These are phyloP conservation scores for Argyresthia goedartella DNA, from an alignment of 2,888 invertebrate species.

Conservation along the genomic window DNA sequence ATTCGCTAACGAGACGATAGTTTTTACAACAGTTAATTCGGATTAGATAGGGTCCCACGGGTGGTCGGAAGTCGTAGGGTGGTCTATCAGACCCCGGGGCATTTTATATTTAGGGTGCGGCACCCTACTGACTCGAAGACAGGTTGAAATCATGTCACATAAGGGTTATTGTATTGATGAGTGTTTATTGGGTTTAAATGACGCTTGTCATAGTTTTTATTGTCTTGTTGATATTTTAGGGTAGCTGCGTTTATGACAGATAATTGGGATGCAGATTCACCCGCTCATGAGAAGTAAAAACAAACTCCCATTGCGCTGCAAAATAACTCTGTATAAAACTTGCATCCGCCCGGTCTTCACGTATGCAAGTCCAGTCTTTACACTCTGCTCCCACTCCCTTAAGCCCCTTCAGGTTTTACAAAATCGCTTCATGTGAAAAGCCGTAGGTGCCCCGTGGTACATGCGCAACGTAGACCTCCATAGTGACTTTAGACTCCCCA, in stretches of 20 bases:
- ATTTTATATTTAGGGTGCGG: constrained; percentile 13
- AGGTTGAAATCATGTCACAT: constrained; percentile 15
- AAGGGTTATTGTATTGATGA: constrained; percentile 18
- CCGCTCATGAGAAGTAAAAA: too few species aligned
- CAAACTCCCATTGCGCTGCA: too few species aligned
- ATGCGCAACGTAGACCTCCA: too few species aligned
- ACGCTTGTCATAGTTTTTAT: background rate
- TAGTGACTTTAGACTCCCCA: too few species aligned
- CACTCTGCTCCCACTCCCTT: too few species aligned
- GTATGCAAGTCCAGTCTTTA: too few species aligned
- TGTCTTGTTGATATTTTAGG: background rate
- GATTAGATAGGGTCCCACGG: constrained; percentile 63
- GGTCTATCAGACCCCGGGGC: constrained; percentile 1
- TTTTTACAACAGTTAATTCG: constrained; percentile 61
- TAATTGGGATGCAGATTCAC: too few species aligned
- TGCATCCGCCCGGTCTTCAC: too few species aligned
- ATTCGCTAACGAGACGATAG: background rate
- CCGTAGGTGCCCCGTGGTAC: too few species aligned
- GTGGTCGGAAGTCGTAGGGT: constrained; percentile 33
- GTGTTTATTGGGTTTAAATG: constrained; percentile 30
- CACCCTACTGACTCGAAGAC: constrained; percentile 26
- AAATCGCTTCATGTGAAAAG: too few species aligned
- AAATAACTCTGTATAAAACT: too few species aligned
- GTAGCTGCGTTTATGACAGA: background rate
- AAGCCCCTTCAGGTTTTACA: too few species aligned